Evolutionary conservation across 2,797 vertebrate genomes (phyloP).

Genomic region (Notolabrus celidotus): DNA sequence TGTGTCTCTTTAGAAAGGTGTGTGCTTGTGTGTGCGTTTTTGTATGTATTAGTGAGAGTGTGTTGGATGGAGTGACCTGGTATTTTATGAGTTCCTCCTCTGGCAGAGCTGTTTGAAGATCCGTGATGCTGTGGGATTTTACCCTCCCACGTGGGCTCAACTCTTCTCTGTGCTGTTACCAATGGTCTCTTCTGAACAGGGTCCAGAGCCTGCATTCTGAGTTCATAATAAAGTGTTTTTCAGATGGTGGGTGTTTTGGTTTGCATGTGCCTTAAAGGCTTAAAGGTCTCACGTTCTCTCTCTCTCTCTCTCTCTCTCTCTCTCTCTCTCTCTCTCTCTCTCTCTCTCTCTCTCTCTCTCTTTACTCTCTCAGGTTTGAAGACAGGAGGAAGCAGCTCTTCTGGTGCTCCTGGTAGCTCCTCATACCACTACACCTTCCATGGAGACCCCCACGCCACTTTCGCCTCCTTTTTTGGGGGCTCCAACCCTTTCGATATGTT

Average conservation of each 20-base stretch:
- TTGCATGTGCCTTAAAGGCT: constrained; percentile 1
- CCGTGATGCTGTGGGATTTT: constrained; percentile 67
- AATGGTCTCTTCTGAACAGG: constrained; percentile 37
- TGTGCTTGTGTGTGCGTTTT: constrained; percentile 24
- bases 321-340: constrained; percentile 37
- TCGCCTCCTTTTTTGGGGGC: constrained; percentile 97
- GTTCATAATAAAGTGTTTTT: constrained; percentile 27
- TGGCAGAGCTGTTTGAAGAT: constrained; percentile 49
- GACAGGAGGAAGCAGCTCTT: constrained; percentile 92
- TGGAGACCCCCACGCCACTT: constrained; percentile 97
- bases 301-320: constrained; percentile 24
- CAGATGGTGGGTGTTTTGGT: constrained; percentile 33
- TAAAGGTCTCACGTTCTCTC: constrained; percentile 19
- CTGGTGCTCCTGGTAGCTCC: constrained; percentile 90
- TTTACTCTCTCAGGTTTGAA: constrained; percentile 89
- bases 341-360: constrained; percentile 19
- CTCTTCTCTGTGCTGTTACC: constrained; percentile 39
- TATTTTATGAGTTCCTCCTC: constrained; percentile 58
- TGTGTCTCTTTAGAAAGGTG: constrained; percentile 32
- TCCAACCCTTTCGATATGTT: constrained; percentile 99
- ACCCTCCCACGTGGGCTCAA: constrained; percentile 56
- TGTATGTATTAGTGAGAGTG: constrained; percentile 22
- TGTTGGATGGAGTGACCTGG: constrained; percentile 50
- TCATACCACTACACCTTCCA: constrained; percentile 98
- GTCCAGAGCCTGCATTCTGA: constrained; percentile 40